A percentile compares a stretch with the other conserved stretches of the same genome.
phyloP scores from a whole-genome alignment of 2,113 vertebrate genomes.

The Dendrocopos noguchii region DNA sequence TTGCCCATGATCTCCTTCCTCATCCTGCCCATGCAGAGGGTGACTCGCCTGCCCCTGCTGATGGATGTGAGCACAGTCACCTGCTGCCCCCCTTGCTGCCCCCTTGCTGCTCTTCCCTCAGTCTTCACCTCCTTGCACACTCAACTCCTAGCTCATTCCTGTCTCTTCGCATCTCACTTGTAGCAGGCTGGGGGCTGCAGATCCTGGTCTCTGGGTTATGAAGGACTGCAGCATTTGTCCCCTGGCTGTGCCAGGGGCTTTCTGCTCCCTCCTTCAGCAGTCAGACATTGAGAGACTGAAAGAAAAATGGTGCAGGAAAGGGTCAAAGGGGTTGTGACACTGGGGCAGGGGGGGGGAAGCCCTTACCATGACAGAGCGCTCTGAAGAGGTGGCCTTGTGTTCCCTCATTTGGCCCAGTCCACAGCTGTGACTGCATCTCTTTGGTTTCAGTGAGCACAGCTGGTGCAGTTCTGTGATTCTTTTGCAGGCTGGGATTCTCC shows the following conservation, averaged over 20 bases:
- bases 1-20: conserved; percentile 98
- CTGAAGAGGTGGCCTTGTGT: not conserved
- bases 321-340: not conserved
- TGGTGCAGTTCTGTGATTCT: not conserved
- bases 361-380: fast-evolving
- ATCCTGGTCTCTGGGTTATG: fast-evolving
- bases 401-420: not conserved
- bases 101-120: not conserved
- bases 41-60: conserved; percentile 93
- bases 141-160: not conserved
- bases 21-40: conserved; percentile 98
- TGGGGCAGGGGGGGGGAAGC: not conserved
- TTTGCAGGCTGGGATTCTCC: not conserved
- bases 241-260: not conserved
- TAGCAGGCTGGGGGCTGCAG: not conserved
- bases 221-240: not conserved
- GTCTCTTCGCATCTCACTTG: fast-evolving
- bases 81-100: not conserved
- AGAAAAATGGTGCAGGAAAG: not conserved
- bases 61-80: conserved; percentile 89
- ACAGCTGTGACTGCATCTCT: not conserved
- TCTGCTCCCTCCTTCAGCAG: not conserved
- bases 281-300: not conserved
- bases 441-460: not conserved
- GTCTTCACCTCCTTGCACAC: fast-evolving